Evolutionary conservation across 2,888 invertebrate species (phyloP).

Genomic region (Rhamphomyia laevipes): DNA sequence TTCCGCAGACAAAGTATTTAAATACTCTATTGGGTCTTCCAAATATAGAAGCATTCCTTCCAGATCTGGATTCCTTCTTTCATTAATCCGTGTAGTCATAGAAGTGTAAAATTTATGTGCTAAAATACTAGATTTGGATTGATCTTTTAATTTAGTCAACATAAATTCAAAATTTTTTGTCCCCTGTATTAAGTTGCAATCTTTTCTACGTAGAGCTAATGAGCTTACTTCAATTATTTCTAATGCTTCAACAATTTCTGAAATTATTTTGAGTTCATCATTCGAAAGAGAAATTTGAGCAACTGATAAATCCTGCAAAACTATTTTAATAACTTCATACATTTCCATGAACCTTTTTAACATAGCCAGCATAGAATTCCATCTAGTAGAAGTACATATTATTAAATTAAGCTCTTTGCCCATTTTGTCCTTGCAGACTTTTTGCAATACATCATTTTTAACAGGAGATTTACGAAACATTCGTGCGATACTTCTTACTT

Average conservation of each 20-base stretch:
- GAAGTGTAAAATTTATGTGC: background rate
- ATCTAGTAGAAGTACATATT: background rate
- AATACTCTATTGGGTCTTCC: background rate
- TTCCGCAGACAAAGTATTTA: background rate
- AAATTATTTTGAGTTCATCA: background rate
- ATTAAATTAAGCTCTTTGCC: background rate
- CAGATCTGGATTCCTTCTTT: background rate
- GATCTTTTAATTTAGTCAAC: background rate
- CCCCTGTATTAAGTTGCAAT: background rate
- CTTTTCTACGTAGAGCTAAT: background rate
- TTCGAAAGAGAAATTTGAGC: background rate
- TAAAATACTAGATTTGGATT: background rate
- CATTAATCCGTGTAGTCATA: background rate
- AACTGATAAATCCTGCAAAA: background rate
- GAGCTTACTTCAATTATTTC: background rate
- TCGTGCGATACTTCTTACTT: background rate
- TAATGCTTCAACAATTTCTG: background rate
- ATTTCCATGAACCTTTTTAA: background rate
- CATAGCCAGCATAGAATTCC: background rate
- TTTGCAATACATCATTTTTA: background rate
- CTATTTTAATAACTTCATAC: background rate
- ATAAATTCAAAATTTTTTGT: background rate
- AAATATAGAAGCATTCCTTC: background rate
- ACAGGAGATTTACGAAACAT: background rate
- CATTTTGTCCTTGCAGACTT: background rate